Evolutionary conservation across 1,140 invertebrate genomes (phyloP).

Genomic region (Thaumatotibia leucotreta): DNA sequence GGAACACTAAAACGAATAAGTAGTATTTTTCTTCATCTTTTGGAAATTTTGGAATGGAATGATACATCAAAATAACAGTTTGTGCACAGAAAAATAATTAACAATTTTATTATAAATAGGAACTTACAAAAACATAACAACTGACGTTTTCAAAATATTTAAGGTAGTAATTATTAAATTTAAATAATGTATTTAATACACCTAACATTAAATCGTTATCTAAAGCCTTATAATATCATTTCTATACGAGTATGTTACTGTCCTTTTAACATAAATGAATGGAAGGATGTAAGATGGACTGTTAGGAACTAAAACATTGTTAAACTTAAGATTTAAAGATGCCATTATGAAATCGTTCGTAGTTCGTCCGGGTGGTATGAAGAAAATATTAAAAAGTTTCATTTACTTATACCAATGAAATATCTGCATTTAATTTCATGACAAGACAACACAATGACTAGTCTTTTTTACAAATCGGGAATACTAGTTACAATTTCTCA

Average conservation of each 20-base stretch:
- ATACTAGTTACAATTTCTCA: background rate
- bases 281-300: background rate
- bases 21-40: too few relatives aligned
- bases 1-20: too few relatives aligned
- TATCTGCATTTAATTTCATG: too few relatives aligned
- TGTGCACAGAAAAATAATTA: background rate
- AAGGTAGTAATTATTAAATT: background rate
- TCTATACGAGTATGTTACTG: background rate
- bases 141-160: background rate
- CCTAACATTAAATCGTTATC: background rate
- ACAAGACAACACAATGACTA: too few relatives aligned
- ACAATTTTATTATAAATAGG: constrained; percentile 15
- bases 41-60: background rate
- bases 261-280: background rate
- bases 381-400: too few relatives aligned
- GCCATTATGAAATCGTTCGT: background rate
- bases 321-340: background rate
- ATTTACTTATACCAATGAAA: too few relatives aligned
- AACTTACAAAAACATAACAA: constrained; percentile 30
- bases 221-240: constrained; percentile 6
- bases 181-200: background rate
- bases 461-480: too few relatives aligned
- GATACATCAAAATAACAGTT: background rate
- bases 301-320: background rate
- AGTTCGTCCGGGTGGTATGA: background rate